Evolutionary conservation across 2,797 vertebrate species (phyloP), one percentile per base, ranked within the genome.

Genomic region (Babyrousa celebensis): DNA sequence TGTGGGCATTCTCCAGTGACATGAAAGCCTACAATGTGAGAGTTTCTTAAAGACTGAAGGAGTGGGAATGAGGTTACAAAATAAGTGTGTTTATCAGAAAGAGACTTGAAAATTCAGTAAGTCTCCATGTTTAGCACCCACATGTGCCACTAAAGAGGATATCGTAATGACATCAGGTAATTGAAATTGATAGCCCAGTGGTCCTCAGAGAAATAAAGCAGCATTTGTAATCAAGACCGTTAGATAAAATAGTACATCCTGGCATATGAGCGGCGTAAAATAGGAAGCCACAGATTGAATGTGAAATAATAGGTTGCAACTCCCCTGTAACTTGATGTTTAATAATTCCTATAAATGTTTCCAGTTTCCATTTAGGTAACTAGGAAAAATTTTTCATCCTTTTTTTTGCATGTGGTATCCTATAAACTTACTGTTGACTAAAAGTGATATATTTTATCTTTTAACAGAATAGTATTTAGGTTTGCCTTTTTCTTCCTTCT

Each of bases 361-460:
- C 54, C 16, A 74, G 56, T 62, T 96, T 88, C 25, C n/a, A 60
- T 43, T 82, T 83, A 89, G 67, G 58, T 67, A 32, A 32, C 58
- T 89, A 58, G 27, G 52, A 93, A 48, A 74, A 89, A 36, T 89
- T 91, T 86, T 32, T 32, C 21, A 17, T 91, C 20, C 2, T 62
- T 60, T 36, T 36, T 36, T 36, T 60, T 90, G 15, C 27, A 65
- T 27, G 3, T 56, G 2, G 4, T 75, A 15, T 75, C 36, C 40
- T 79, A 54, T 5, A 23, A 74, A 40, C 8, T 43, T 71, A 43
- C 17, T 86, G 11, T 83, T 82, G 43, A 75, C 20, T 17, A 52
- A 90, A 93, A 86, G 29, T 65, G 27, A 58, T 56, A 32, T n/a
- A 74, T 77, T 72, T 71, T 65, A 32, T 86, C 63, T 87, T 82